phyloP scores from a whole-genome alignment of 2,797 vertebrate species.

The Morus bassanus region DNA sequence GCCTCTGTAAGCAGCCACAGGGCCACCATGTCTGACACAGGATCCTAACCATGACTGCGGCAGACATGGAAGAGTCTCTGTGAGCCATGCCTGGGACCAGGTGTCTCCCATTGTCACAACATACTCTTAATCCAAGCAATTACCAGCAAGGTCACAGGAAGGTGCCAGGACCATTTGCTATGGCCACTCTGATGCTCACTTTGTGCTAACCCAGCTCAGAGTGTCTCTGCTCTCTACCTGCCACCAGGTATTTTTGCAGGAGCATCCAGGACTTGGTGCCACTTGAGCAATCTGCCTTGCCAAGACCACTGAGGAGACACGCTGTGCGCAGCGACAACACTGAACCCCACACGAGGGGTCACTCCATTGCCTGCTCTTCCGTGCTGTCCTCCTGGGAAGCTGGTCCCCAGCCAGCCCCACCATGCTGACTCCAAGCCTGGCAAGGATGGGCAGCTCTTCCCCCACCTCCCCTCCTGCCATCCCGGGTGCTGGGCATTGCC shows the following conservation, averaged over 20 bases:
- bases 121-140: neutral
- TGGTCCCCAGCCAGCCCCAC: neutral
- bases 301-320: accelerated
- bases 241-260: neutral
- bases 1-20: neutral
- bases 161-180: neutral
- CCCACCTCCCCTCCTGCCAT: neutral
- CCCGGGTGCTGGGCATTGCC: neutral
- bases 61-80: neutral
- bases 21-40: neutral
- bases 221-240: neutral
- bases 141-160: neutral
- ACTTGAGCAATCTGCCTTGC: accelerated
- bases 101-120: neutral
- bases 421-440: neutral
- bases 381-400: accelerated
- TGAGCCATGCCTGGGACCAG: neutral
- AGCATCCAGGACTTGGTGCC: neutral
- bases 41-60: neutral
- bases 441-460: neutral
- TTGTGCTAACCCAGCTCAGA: neutral
- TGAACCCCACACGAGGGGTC: accelerated
- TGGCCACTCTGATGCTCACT: neutral
- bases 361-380: neutral
- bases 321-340: neutral